Evolutionary conservation across 2,113 vertebrate species (phyloP).

Genomic region (Anser cygnoides): DNA sequence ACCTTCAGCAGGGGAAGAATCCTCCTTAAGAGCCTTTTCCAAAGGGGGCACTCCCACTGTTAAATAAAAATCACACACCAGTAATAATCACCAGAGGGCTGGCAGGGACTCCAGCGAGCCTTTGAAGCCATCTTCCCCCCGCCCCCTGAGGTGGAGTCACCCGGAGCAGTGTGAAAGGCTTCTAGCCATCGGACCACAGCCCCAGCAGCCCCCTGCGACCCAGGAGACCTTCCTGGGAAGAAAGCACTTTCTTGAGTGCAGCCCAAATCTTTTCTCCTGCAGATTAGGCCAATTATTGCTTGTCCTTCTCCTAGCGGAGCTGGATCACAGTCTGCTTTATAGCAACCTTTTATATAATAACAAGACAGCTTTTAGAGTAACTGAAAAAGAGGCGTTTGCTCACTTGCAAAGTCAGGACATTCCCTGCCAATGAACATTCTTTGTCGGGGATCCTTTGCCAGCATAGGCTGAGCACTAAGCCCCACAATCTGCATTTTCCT

Average conservation of each 20-base stretch:
- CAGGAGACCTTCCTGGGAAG: conserved; percentile 8
- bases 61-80: background rate
- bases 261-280: background rate
- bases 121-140: background rate
- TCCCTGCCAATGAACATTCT: conserved; percentile 74
- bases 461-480: conserved; percentile 59
- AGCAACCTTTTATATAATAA: conserved; percentile 54
- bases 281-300: background rate
- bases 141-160: background rate
- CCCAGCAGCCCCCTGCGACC: conserved; percentile 57
- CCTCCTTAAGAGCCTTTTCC: background rate
- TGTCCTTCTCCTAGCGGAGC: background rate
- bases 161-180: conserved; percentile 1
- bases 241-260: background rate
- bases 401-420: conserved; percentile 74
- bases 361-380: conserved; percentile 47
- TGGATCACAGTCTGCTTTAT: background rate
- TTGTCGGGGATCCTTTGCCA: conserved; percentile 62
- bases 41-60: background rate
- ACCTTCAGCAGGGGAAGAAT: background rate
- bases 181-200: background rate
- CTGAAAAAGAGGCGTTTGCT: conserved; percentile 59
- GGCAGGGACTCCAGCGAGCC: background rate
- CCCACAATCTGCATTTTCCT: conserved; percentile 64
- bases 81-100: conserved; percentile 7